Evolutionary conservation across 1,140 invertebrate genomes (phyloP), one percentile per base, ranked within the genome.

Genomic region (Ephestia elutella): DNA sequence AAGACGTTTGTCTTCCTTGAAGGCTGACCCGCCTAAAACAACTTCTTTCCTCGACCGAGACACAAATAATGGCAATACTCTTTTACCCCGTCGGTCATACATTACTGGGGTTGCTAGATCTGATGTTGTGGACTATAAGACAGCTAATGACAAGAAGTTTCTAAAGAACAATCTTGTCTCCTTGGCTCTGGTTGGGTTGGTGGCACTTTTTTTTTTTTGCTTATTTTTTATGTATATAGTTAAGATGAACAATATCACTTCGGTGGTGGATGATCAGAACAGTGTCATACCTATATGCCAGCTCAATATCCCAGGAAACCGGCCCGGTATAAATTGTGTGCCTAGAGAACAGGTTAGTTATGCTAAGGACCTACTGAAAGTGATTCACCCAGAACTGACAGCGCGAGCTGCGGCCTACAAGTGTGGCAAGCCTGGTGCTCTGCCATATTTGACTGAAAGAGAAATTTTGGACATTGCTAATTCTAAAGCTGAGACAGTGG

Each of bases 201-300:
- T 92, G 15, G 90, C 90, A 57, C 78, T 92, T 70, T 93, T 94
- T 89, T 93, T 94, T 84, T 87, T 91, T 72, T 77, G 90, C 63
- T 82, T 94, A 73, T 91, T 91, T 56, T 89, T 93, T 66, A 89
- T 92, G 82, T 94, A 94, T 80, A 87, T 93, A 76, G 92, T 92
- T 68, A 91, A 91, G 75, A 89, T 80, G 68, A 88, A 87, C 61
- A 87, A 89, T 62, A 88, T 89, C 17, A 78, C 82, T 5, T 84
- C 86, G 20, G 80, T 88, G 21, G 81, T 82, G 11, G 87, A 89
- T 56, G 86, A 89, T 64, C 78, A 82, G 57, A 92, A 89, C 70
- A 89, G 90, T 78, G 77, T 80, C 2, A 80, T 92, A 78, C 92
- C 92, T 18, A 75, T 90, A 60, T 92, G 92, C 78, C 85, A 87